Percentiles rank a stretch among this genome's conserved stretches.
These are phyloP conservation scores for Anolis carolinensis DNA, from an alignment of 2,113 vertebrate genomes.

Conservation along the genomic window DNA sequence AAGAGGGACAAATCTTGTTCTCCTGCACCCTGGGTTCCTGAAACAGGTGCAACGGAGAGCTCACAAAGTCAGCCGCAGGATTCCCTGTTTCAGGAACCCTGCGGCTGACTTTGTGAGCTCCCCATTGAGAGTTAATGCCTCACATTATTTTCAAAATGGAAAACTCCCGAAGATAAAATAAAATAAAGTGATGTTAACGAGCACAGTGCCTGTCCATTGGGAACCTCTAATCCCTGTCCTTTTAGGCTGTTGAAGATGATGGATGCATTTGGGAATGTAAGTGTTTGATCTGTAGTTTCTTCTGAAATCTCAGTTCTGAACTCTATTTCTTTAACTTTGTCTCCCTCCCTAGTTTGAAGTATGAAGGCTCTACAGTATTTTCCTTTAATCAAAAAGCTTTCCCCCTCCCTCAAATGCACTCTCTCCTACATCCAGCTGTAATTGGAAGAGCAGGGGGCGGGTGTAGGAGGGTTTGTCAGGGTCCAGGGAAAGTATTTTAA, in stretches of 20 bases:
- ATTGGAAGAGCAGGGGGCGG: slow-evolving; percentile 48
- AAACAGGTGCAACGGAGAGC: no score
- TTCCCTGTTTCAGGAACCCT: slow-evolving; percentile 16
- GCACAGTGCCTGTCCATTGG: rapidly evolving
- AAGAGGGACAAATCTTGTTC: neutral
- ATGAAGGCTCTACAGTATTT: slow-evolving; percentile 44
- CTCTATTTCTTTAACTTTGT: neutral
- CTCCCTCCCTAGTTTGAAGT: neutral
- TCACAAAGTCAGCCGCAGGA: no score
- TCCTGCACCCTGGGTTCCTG: no score
- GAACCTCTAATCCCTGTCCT: neutral
- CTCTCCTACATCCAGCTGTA: slow-evolving; percentile 2
- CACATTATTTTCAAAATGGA: neutral
- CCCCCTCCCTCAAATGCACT: slow-evolving; percentile 3
- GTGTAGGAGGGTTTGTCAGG: slow-evolving; percentile 43
- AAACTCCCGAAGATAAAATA: neutral
- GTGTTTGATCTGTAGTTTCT: neutral
- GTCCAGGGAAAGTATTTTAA: slow-evolving; percentile 58
- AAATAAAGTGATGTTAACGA: neutral
- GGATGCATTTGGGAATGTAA: neutral
- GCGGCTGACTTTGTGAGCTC: neutral
- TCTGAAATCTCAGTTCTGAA: neutral
- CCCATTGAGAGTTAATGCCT: neutral
- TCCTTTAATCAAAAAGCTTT: slow-evolving; percentile 50
- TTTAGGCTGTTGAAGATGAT: neutral